Percentiles rank a stretch among this genome's conserved stretches.
phyloP scores from a whole-genome alignment of 2,888 invertebrate species.

The Sphaerophoria rueppellii region DNA sequence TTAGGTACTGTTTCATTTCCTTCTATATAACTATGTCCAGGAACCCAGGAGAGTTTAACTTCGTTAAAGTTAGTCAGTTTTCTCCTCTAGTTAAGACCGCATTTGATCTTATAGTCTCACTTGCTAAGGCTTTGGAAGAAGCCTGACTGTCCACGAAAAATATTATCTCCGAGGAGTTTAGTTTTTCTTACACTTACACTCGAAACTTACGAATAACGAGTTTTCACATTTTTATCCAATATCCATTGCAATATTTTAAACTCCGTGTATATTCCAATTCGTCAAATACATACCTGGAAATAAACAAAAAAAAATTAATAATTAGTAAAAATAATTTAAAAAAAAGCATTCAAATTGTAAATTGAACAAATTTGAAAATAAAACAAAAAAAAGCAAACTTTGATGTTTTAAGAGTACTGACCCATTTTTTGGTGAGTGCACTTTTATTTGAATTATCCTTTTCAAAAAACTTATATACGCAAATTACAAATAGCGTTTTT shows the following conservation, averaged over 20 bases:
- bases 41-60: too few species aligned
- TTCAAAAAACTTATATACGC: constrained; percentile 49
- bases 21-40: too few species aligned
- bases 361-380: constrained; percentile 17
- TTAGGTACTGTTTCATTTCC: too few species aligned
- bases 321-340: constrained; percentile 23
- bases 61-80: too few species aligned
- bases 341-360: neutral
- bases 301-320: constrained; percentile 21
- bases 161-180: too few species aligned
- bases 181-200: too few species aligned
- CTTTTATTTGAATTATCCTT: constrained; percentile 25
- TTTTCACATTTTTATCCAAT: neutral
- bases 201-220: constrained; percentile 48
- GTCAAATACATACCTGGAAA: constrained; percentile 62
- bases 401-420: constrained; percentile 31
- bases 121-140: neutral
- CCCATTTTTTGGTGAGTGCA: constrained; percentile 34
- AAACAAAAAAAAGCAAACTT: constrained; percentile 17
- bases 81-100: too few species aligned
- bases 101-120: too few species aligned
- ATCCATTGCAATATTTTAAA: constrained; percentile 40
- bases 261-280: constrained; percentile 14
- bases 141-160: too few species aligned
- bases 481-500: constrained; percentile 1